These are phyloP conservation scores for Myotis daubentonii DNA, from an alignment of 2,797 vertebrate species.

Conservation along the genomic window DNA sequence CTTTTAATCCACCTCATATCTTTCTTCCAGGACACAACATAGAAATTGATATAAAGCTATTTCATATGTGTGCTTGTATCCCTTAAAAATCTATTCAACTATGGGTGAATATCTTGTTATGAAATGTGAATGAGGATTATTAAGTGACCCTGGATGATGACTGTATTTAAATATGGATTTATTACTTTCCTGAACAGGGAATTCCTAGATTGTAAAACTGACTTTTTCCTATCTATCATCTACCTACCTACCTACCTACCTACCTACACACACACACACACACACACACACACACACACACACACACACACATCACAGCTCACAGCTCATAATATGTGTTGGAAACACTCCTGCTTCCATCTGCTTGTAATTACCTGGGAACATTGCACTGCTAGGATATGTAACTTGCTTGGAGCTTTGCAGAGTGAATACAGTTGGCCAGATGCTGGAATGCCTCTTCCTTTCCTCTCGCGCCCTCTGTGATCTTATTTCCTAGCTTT, in stretches of 20 bases:
- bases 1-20: background rate
- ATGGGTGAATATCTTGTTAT: background rate
- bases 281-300: background rate
- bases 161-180: slow-evolving; percentile 34
- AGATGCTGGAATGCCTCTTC: background rate
- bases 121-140: slow-evolving; percentile 11
- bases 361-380: background rate
- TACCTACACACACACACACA: background rate
- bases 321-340: background rate
- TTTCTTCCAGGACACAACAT: background rate
- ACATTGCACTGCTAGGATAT: background rate
- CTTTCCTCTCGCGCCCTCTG: background rate
- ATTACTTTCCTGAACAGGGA: slow-evolving; percentile 16
- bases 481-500: background rate
- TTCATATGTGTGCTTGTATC: background rate
- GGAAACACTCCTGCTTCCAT: background rate
- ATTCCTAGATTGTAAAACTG: slow-evolving; percentile 42
- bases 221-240: background rate
- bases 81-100: background rate
- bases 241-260: background rate
- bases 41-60: background rate
- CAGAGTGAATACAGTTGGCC: background rate
- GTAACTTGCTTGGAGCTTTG: background rate
- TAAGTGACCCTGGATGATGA: slow-evolving; percentile 16
- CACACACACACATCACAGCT: background rate